These are phyloP conservation scores for Caenorhabditis drosophilae DNA, from an alignment of 2,888 invertebrate species.

Conservation along the genomic window DNA sequence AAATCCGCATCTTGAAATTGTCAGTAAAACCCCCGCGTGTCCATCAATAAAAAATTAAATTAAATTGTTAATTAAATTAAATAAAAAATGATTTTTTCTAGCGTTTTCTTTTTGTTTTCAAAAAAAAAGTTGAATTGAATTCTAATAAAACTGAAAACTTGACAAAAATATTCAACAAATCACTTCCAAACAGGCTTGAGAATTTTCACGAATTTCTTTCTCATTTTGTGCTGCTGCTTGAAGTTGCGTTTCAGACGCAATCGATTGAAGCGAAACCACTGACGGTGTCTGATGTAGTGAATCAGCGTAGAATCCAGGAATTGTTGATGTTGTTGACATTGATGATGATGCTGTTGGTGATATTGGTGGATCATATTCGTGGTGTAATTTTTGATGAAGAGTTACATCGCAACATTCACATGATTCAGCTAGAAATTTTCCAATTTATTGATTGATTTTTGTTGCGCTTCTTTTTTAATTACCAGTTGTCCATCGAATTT, in stretches of 20 bases:
- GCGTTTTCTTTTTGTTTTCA: no score
- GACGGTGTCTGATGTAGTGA: constrained; percentile 27
- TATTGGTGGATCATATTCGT: neutral
- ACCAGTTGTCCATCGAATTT: constrained; percentile 5
- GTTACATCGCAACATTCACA: constrained; percentile 35
- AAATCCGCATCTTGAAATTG: no score
- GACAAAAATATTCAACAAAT: no score
- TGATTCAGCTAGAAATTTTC: constrained; percentile 4
- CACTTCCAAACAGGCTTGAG: no score
- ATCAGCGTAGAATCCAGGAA: constrained; percentile 11
- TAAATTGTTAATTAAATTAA: no score
- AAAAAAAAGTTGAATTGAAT: no score
- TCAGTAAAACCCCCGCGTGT: no score
- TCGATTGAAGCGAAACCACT: constrained; percentile 18
- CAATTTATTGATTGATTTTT: no score
- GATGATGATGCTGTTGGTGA: constrained; percentile 13
- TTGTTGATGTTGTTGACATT: constrained; percentile 14
- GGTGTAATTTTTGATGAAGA: constrained; percentile 5
- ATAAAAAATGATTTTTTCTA: no score
- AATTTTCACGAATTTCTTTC: neutral
- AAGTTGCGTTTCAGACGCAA: constrained; percentile 23
- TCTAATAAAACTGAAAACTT: no score
- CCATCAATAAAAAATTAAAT: no score
- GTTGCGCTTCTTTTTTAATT: no score
- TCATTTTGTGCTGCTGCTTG: constrained; percentile 4